Evolutionary conservation across 2,888 invertebrate species (phyloP).

Genomic region (Thymelicus sylvestris): DNA sequence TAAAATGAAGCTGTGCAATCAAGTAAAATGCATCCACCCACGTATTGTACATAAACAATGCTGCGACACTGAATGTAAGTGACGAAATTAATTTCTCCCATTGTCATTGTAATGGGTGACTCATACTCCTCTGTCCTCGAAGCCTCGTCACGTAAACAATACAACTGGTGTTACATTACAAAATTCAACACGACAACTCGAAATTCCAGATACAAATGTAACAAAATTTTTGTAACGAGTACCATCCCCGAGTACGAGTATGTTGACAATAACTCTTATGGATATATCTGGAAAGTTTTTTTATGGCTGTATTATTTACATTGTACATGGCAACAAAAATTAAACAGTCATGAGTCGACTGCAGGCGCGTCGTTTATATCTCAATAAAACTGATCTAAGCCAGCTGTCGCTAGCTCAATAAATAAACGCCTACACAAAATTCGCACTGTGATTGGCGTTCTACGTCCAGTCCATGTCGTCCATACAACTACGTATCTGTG

Average conservation of each 20-base stretch:
- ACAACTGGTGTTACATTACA: neutral
- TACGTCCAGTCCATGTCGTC: too few species aligned
- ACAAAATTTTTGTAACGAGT: too few species aligned
- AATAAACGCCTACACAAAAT: conserved; percentile 4
- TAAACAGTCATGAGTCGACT: neutral
- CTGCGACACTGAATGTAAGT: neutral
- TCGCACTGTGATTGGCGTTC: neutral
- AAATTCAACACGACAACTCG: neutral
- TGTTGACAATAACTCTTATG: too few species aligned
- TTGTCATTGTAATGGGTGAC: neutral
- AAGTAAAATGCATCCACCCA: neutral
- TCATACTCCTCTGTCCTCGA: neutral
- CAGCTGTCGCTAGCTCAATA: neutral
- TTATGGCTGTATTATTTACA: too few species aligned
- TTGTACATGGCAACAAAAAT: neutral
- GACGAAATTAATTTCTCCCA: neutral
- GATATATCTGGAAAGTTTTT: too few species aligned
- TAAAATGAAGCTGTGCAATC: neutral
- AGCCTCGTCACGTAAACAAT: neutral
- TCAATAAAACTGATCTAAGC: neutral
- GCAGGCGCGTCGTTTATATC: neutral
- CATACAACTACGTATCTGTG: too few species aligned
- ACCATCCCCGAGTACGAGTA: too few species aligned
- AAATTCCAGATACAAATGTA: neutral
- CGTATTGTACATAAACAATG: conserved; percentile 3